Percentiles rank a stretch among this genome's conserved stretches.
Conservation (phyloP, 2,797 vertebrate species). For the Brachyrhaphis roseni region DNA sequence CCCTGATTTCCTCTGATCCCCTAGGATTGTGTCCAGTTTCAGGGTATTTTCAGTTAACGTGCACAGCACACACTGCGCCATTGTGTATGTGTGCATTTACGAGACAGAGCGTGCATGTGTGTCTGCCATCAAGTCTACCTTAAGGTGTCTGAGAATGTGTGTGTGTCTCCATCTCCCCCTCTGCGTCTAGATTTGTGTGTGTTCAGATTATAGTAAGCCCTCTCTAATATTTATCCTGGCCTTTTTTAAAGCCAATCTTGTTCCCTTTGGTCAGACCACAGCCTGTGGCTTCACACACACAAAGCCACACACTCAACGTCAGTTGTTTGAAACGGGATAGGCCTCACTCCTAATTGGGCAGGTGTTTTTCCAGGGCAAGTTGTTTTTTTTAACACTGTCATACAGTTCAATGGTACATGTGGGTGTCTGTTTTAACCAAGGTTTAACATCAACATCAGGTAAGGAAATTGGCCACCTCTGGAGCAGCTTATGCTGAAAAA, state of each 20-base stretch:
- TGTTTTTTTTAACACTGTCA: conserved; percentile 56
- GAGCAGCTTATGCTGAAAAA: conserved; percentile 51
- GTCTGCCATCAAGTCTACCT: conserved; percentile 67
- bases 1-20: conserved; percentile 46
- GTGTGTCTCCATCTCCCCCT: conserved; percentile 64
- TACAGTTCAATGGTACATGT: conserved; percentile 59
- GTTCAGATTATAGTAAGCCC: conserved; percentile 78
- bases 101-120: conserved; percentile 37
- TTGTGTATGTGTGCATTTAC: conserved; percentile 39
- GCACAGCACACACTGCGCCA: conserved; percentile 37
- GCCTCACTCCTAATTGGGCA: conserved; percentile 74
- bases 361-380: conserved; percentile 77
- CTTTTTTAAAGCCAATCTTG: conserved; percentile 80
- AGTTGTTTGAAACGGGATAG: conserved; percentile 78
- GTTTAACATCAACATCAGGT: conserved; percentile 73
- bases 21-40: conserved; percentile 57
- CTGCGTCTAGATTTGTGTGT: conserved; percentile 41
- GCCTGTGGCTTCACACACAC: conserved; percentile 59
- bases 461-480: conserved; percentile 70
- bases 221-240: conserved; percentile 81
- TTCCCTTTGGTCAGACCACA: conserved; percentile 74
- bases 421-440: conserved; percentile 42
- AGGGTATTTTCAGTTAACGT: conserved; percentile 54
- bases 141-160: conserved; percentile 77
- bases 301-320: conserved; percentile 31